Conservation (phyloP, 2,888 invertebrate species). For the Drosophila algonquin region DNA sequence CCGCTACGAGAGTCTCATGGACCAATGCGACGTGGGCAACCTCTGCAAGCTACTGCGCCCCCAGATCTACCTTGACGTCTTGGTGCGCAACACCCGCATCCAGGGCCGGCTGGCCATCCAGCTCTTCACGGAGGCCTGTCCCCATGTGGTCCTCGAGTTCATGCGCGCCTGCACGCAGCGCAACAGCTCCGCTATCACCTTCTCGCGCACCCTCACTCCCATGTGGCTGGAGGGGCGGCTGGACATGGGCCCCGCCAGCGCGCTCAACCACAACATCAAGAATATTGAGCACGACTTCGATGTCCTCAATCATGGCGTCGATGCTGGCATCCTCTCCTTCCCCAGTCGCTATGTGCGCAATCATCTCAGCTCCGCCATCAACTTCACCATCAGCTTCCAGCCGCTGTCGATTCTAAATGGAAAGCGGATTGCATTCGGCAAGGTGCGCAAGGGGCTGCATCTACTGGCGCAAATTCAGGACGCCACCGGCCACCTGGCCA, state of each 20-base stretch:
- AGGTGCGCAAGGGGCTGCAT: slow-evolving; percentile 75
- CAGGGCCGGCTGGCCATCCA: slow-evolving; percentile 75
- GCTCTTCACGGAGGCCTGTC: slow-evolving; percentile 82
- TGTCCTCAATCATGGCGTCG: slow-evolving; percentile 78
- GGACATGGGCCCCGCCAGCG: slow-evolving; percentile 45
- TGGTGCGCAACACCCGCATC: slow-evolving; percentile 54
- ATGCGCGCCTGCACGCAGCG: slow-evolving; percentile 70
- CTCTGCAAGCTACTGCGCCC: slow-evolving; percentile 78
- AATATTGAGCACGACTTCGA: slow-evolving; percentile 77
- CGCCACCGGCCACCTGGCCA: slow-evolving; percentile 64
- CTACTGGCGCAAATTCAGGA: slow-evolving; percentile 73
- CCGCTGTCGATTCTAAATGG: slow-evolving; percentile 81
- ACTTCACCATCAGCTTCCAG: slow-evolving; percentile 81
- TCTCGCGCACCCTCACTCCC: slow-evolving; percentile 73
- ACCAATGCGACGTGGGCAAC: slow-evolving; percentile 56
- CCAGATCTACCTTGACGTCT: slow-evolving; percentile 77
- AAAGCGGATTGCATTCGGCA: slow-evolving; percentile 81
- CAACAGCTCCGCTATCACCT: slow-evolving; percentile 44
- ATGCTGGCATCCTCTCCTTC: slow-evolving; percentile 77
- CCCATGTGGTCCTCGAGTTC: slow-evolving; percentile 78
- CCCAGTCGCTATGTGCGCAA: slow-evolving; percentile 80
- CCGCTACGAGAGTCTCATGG: slow-evolving; percentile 71
- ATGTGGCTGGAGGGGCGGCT: slow-evolving; percentile 80
- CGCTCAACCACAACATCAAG: slow-evolving; percentile 49
- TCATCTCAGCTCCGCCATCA: slow-evolving; percentile 61